Percentiles rank a stretch among this genome's conserved stretches.
phyloP scores from a whole-genome alignment of 2,888 invertebrate genomes.

The Cylloceria caligata region DNA sequence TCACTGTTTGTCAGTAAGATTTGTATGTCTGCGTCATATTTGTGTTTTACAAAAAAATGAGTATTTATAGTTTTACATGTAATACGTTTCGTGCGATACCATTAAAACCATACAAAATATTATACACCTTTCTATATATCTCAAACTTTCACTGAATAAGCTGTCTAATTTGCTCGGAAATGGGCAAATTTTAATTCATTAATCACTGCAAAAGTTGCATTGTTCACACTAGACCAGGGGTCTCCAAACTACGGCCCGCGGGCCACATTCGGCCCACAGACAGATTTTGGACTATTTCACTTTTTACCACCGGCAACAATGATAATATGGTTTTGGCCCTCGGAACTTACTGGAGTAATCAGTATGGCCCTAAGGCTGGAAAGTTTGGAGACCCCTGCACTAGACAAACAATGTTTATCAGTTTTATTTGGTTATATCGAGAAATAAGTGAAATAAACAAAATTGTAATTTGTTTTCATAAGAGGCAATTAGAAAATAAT shows the following conservation, averaged over 20 bases:
- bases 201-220: neutral
- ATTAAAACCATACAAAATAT: slow-evolving; percentile 66
- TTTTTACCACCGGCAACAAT: too few species aligned
- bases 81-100: slow-evolving; percentile 56
- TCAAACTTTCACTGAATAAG: slow-evolving; percentile 27
- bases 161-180: slow-evolving; percentile 41
- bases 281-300: too few species aligned
- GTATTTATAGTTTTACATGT: slow-evolving; percentile 59
- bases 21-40: slow-evolving; percentile 34
- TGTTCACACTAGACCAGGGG: neutral
- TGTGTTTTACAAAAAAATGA: slow-evolving; percentile 24
- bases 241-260: too few species aligned
- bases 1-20: slow-evolving; percentile 50
- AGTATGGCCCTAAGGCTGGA: too few species aligned
- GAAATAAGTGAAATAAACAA: neutral
- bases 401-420: too few species aligned
- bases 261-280: too few species aligned
- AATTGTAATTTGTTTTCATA: neutral
- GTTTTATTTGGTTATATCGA: neutral
- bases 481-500: neutral
- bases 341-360: too few species aligned
- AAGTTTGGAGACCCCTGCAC: too few species aligned
- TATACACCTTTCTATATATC: slow-evolving; percentile 48
- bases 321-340: too few species aligned
- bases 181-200: neutral